phyloP scores from a whole-genome alignment of 2,113 vertebrate species.

The Nematolebias whitei region DNA sequence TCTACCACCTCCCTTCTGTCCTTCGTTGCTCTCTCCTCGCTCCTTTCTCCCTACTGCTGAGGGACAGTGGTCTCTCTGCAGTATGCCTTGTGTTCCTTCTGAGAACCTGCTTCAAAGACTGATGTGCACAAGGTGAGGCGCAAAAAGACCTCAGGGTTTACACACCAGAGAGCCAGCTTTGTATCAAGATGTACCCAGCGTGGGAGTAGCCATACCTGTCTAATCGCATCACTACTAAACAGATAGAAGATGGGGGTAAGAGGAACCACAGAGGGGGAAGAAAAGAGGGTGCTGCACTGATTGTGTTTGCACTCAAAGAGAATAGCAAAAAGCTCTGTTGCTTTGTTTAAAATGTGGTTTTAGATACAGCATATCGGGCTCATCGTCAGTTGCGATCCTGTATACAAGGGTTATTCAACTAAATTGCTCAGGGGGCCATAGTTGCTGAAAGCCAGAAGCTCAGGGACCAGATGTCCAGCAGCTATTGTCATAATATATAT shows the following conservation, averaged over 20 bases:
- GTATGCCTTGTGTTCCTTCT: constrained; percentile 73
- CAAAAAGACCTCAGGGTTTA: constrained; percentile 70
- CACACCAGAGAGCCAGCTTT: constrained; percentile 48
- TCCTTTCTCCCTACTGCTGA: constrained; percentile 46
- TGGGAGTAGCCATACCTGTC: constrained; percentile 70
- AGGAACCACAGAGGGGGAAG: constrained; percentile 16
- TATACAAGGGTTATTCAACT: no score
- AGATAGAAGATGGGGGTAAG: constrained; percentile 56
- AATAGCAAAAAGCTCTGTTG: constrained; percentile 14
- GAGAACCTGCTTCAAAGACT: constrained; percentile 72
- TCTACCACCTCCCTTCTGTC: constrained; percentile 41
- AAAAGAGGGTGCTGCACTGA: constrained; percentile 1
- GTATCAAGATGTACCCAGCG: constrained; percentile 67
- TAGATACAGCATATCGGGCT: neutral
- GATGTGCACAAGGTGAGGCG: constrained; percentile 64
- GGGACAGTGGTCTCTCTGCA: constrained; percentile 69
- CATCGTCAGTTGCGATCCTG: neutral
- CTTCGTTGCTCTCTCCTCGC: constrained; percentile 2
- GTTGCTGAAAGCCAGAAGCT: no score
- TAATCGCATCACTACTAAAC: constrained; percentile 63
- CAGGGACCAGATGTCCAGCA: no score
- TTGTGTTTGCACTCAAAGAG: constrained; percentile 20
- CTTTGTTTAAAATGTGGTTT: constrained; percentile 9
- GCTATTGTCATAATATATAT: no score
- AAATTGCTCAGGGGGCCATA: no score